These are phyloP conservation scores for Doris montereyensis DNA, from an alignment of 2,888 invertebrate genomes.

Conservation along the genomic window DNA sequence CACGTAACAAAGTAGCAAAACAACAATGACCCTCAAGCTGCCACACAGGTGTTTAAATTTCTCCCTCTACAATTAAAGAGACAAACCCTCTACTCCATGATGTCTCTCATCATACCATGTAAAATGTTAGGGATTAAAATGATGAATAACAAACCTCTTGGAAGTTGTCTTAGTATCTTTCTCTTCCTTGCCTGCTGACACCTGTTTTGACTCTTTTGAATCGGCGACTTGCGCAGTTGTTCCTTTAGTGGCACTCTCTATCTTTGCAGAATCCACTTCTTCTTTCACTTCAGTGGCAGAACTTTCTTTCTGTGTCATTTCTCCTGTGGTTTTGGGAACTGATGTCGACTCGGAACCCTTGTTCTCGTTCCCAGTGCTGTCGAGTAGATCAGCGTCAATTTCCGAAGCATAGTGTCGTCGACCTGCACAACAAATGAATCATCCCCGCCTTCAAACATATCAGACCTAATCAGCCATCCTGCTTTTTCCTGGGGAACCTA, in stretches of 20 bases:
- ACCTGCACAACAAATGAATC: conserved; percentile 72
- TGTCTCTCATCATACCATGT: no score
- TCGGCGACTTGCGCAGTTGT: conserved; percentile 46
- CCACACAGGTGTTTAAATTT: no score
- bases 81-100: no score
- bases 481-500: conserved; percentile 5
- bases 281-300: conserved; percentile 16
- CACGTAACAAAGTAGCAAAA: no score
- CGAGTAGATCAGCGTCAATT: conserved; percentile 69
- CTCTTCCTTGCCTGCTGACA: conserved; percentile 54
- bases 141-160: conserved; percentile 48
- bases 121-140: conserved; percentile 34
- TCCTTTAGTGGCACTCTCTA: conserved; percentile 48
- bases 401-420: conserved; percentile 72
- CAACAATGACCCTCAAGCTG: no score
- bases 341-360: conserved; percentile 44
- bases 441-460: conserved; percentile 57
- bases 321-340: conserved; percentile 11
- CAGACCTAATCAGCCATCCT: conserved; percentile 17
- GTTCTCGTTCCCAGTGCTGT: conserved; percentile 38
- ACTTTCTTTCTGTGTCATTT: conserved; percentile 24
- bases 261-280: neutral
- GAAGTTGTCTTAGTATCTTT: conserved; percentile 56
- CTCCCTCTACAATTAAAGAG: no score
- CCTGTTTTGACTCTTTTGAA: conserved; percentile 50